Percentiles rank a stretch among this genome's conserved stretches.
Evolutionary conservation across 2,797 vertebrate species (phyloP).

Genomic region (Xiphorhynchus erythropygius): DNA sequence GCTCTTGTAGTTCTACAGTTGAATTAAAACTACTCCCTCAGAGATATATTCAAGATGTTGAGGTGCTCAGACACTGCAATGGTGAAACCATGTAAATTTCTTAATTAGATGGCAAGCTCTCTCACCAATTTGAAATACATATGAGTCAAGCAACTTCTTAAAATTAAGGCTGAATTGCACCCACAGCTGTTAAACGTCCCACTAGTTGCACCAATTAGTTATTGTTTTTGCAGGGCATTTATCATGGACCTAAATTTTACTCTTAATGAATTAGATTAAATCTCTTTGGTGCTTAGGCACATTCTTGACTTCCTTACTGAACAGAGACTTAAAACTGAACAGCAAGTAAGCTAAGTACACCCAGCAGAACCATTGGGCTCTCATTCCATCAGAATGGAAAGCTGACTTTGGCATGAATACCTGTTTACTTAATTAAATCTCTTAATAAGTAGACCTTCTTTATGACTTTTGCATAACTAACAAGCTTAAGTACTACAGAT

Average conservation of each 20-base stretch:
- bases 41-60: neutral
- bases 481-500: slow-evolving; percentile 9
- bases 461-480: slow-evolving; percentile 45
- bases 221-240: neutral
- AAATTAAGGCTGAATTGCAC: neutral
- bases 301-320: slow-evolving; percentile 1
- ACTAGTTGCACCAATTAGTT: neutral
- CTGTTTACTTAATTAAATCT: slow-evolving; percentile 50
- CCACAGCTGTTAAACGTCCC: neutral
- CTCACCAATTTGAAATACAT: neutral
- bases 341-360: neutral
- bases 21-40: neutral
- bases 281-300: neutral
- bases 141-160: neutral
- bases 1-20: neutral
- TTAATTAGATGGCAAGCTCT: neutral
- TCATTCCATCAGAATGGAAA: neutral
- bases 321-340: neutral
- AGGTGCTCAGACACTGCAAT: neutral
- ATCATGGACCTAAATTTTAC: neutral
- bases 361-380: slow-evolving; percentile 1
- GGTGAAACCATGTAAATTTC: neutral
- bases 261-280: neutral
- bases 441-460: slow-evolving; percentile 37
- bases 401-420: slow-evolving; percentile 48